Evolutionary conservation across 2,797 vertebrate species (phyloP).

Genomic region (Schizopygopsis malacanthus): DNA sequence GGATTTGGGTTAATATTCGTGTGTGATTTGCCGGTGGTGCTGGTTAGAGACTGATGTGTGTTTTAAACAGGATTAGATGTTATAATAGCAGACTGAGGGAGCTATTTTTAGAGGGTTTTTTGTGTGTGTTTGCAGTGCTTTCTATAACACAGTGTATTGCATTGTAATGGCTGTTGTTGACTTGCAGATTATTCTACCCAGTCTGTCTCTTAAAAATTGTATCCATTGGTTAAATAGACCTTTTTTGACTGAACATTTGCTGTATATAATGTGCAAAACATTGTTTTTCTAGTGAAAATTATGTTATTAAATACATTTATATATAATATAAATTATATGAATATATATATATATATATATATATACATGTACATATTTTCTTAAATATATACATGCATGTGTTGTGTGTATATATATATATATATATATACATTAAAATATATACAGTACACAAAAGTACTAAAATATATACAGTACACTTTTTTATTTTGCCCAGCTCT

Average conservation of each 20-base stretch:
- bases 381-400: not conserved
- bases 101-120: not conserved
- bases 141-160: not conserved
- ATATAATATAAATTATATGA: no score
- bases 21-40: not conserved
- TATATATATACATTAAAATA: not conserved
- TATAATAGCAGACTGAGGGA: slow-evolving; percentile 7
- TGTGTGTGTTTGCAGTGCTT: not conserved
- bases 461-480: not conserved
- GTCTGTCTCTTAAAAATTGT: not conserved
- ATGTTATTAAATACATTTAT: no score
- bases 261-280: not conserved
- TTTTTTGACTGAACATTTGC: not conserved
- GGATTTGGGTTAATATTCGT: not conserved
- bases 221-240: not conserved
- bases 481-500: not conserved
- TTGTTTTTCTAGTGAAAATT: not conserved
- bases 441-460: not conserved
- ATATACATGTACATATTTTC: no score
- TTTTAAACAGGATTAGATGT: slow-evolving; percentile 40
- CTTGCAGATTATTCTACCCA: not conserved
- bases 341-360: no score
- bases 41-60: slow-evolving; percentile 17
- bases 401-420: not conserved
- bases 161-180: not conserved